Percentiles rank a stretch among this genome's conserved stretches.
These are phyloP conservation scores for Melopsittacus undulatus DNA, from an alignment of 2,797 vertebrate genomes.

Conservation along the genomic window DNA sequence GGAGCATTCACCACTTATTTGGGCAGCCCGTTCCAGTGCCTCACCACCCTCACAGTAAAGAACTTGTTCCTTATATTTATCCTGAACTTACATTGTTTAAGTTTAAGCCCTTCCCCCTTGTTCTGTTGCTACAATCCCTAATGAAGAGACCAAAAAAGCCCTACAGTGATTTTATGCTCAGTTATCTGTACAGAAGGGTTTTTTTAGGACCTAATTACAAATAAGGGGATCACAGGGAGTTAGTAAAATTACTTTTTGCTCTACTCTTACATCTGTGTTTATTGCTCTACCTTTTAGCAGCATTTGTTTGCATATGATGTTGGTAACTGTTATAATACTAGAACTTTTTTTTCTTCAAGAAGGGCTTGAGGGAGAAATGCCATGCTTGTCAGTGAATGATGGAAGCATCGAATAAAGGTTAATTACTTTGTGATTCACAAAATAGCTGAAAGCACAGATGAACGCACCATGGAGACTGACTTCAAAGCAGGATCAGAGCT, in stretches of 20 bases:
- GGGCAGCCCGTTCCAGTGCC: background rate
- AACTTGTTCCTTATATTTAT: background rate
- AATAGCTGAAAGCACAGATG: conserved; percentile 20
- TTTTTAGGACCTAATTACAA: background rate
- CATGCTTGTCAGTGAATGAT: conserved; percentile 12
- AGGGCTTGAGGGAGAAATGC: conserved; percentile 32
- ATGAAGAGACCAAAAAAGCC: background rate
- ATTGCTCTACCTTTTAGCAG: background rate
- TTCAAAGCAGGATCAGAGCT: conserved; percentile 2
- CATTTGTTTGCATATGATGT: background rate
- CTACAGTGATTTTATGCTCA: background rate
- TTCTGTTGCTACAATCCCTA: background rate
- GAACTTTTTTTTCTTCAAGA: background rate
- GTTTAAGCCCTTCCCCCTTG: background rate
- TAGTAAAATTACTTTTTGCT: background rate
- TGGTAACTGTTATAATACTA: background rate
- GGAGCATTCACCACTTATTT: background rate
- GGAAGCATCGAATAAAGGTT: conserved; percentile 59
- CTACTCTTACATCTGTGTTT: background rate
- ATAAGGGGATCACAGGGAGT: background rate
- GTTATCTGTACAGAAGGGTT: background rate
- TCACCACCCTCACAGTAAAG: background rate
- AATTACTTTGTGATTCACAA: conserved; percentile 56
- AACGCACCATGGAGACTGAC: background rate
- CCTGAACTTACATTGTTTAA: background rate